Evolutionary conservation across 1,140 invertebrate species (phyloP).

Genomic region (Dreissena polymorpha): DNA sequence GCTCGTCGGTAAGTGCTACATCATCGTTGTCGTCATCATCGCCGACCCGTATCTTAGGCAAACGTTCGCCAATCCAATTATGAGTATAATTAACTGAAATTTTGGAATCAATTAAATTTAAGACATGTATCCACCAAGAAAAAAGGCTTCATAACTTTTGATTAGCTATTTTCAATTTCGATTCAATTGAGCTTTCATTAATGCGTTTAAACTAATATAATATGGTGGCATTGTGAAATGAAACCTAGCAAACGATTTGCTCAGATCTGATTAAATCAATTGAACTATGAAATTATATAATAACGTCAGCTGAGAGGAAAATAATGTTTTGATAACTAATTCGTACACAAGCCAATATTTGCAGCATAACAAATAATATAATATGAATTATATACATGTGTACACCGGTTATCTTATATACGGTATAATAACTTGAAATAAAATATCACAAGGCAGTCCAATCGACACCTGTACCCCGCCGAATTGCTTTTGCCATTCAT

Average conservation of each 20-base stretch:
- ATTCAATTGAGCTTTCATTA: background rate
- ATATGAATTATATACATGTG: no score
- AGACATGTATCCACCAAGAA: no score
- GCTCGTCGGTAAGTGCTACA: constrained; percentile 11
- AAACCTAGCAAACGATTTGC: background rate
- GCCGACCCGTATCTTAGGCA: constrained; percentile 22
- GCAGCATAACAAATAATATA: no score
- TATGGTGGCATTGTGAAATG: background rate
- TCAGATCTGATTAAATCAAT: no score
- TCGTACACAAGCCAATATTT: no score
- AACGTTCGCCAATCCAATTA: constrained; percentile 9
- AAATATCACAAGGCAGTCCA: no score
- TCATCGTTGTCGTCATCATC: constrained; percentile 20
- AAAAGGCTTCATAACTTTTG: no score
- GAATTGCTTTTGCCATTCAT: no score
- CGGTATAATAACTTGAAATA: no score
- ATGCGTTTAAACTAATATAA: background rate
- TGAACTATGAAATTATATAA: background rate
- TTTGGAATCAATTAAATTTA: background rate
- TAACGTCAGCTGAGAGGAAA: background rate
- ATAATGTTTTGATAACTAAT: background rate
- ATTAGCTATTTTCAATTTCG: no score
- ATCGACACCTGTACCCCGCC: no score
- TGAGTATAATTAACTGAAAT: constrained; percentile 30
- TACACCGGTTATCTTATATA: no score